A percentile compares a stretch with the other conserved stretches of the same genome.
phyloP scores from a whole-genome alignment of 23 tunicate species.

The Trididemnum miniatum region DNA sequence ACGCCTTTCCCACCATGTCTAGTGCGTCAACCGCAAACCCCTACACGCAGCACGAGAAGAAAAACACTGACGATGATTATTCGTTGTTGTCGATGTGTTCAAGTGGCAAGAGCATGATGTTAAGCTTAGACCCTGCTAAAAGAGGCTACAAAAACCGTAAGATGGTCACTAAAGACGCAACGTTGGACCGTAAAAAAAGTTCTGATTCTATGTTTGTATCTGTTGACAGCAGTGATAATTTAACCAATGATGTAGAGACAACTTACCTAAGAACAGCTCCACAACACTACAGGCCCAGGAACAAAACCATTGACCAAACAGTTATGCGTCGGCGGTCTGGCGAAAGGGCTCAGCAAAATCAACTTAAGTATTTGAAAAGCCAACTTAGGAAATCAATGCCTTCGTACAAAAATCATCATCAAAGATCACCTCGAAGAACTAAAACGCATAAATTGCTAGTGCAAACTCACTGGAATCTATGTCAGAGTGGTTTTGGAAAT shows the following conservation, averaged over 20 bases:
- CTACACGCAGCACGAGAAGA: neutral
- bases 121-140: no score
- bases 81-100: neutral
- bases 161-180: neutral
- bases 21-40: no score
- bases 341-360: neutral
- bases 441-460: no score
- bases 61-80: neutral
- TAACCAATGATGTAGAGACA: neutral
- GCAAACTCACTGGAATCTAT: no score
- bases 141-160: no score
- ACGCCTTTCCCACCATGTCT: no score
- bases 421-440: no score
- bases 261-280: neutral
- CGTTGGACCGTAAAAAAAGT: constrained; percentile 24
- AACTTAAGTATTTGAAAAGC: neutral
- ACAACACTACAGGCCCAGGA: no score
- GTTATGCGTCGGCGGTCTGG: neutral
- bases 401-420: neutral
- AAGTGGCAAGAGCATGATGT: neutral
- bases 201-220: constrained; percentile 57
- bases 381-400: constrained; percentile 42
- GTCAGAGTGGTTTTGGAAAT: no score
- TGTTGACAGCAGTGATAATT: constrained; percentile 29
- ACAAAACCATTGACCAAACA: no score